Evolutionary conservation across 1,140 invertebrate species (phyloP).

Genomic region (Euura lappo): DNA sequence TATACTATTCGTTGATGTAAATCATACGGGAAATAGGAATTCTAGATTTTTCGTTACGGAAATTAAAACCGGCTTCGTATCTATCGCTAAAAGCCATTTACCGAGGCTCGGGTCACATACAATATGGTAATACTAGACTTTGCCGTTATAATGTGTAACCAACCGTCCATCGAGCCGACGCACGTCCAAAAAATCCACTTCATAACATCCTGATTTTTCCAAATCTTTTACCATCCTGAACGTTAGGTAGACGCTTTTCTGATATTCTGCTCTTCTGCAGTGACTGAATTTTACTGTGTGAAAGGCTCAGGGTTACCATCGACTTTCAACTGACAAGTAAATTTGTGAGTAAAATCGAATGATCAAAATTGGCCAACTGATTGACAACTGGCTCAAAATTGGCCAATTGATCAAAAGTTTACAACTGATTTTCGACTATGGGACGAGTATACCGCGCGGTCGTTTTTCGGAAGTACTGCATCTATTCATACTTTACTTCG

Average conservation of each 20-base stretch:
- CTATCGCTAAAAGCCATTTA: not conserved
- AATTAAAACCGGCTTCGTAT: conserved; percentile 1
- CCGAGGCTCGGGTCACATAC: not conserved
- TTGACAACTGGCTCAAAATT: no score
- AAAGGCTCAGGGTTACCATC: not conserved
- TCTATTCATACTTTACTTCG: no score
- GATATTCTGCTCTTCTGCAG: not conserved
- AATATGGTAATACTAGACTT: not conserved
- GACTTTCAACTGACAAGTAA: no score
- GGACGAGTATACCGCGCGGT: no score
- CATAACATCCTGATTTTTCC: not conserved
- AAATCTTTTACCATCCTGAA: not conserved
- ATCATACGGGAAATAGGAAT: not conserved
- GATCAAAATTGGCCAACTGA: no score
- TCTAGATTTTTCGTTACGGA: not conserved
- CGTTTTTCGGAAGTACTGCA: no score
- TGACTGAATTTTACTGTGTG: not conserved
- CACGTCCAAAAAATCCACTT: not conserved
- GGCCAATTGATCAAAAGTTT: no score
- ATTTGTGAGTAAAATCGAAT: no score
- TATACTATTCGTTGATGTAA: not conserved
- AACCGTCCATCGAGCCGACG: not conserved
- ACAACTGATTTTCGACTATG: no score
- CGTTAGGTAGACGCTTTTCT: not conserved
- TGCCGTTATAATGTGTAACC: not conserved